These are phyloP conservation scores for Idaea dimidiata DNA, from an alignment of 2,888 invertebrate species.

Conservation along the genomic window DNA sequence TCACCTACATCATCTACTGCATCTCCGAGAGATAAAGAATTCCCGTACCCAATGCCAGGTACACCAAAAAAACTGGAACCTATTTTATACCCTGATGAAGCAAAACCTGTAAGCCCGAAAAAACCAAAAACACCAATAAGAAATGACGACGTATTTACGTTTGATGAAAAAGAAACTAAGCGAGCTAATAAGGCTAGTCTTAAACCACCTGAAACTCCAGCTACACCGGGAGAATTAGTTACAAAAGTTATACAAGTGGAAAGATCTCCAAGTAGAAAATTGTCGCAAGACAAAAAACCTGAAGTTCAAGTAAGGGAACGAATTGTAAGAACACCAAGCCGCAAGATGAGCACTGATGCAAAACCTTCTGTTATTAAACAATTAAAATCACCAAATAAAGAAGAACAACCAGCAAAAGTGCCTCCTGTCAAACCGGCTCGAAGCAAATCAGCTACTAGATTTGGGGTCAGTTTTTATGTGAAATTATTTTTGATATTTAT, in stretches of 20 bases:
- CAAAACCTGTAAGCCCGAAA: slow-evolving; percentile 30
- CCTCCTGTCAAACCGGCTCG: slow-evolving; percentile 75
- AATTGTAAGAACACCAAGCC: slow-evolving; percentile 71
- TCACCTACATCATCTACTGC: slow-evolving; percentile 50
- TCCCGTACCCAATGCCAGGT: slow-evolving; percentile 52
- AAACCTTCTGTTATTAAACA: slow-evolving; percentile 54
- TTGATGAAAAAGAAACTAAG: slow-evolving; percentile 58
- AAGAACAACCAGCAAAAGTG: slow-evolving; percentile 50
- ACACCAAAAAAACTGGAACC: slow-evolving; percentile 65
- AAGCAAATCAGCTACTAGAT: slow-evolving; percentile 74
- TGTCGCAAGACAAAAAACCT: slow-evolving; percentile 61
- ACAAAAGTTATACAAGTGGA: slow-evolving; percentile 74
- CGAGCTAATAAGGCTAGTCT: slow-evolving; percentile 36
- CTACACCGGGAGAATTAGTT: slow-evolving; percentile 57
- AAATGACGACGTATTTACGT: slow-evolving; percentile 54
- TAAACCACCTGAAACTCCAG: slow-evolving; percentile 45
- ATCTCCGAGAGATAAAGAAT: slow-evolving; percentile 60
- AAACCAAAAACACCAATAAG: slow-evolving; percentile 50
- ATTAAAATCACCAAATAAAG: slow-evolving; percentile 46
- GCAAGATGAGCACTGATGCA: slow-evolving; percentile 52
- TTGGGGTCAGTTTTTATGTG: slow-evolving; percentile 75
- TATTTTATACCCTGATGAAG: slow-evolving; percentile 60
- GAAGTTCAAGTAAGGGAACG: slow-evolving; percentile 66
- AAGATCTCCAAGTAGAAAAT: slow-evolving; percentile 68
- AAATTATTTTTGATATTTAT: slow-evolving; percentile 62